Percentiles rank a stretch among this genome's conserved stretches.
These are phyloP conservation scores for Abrostola tripartita DNA, from an alignment of 2,888 invertebrate genomes.

Conservation along the genomic window DNA sequence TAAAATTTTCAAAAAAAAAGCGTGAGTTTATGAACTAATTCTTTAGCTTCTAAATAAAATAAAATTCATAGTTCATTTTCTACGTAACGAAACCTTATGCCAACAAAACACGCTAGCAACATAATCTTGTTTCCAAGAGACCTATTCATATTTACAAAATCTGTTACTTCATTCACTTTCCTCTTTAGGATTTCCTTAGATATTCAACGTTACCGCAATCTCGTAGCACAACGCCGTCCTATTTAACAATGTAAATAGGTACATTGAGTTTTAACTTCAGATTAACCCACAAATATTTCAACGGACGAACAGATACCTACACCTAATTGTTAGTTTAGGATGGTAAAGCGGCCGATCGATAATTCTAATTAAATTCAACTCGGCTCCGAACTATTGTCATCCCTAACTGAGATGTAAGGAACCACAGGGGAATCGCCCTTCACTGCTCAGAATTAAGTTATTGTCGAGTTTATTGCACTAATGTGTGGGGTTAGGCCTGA, in stretches of 20 bases:
- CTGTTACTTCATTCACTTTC: too few species aligned
- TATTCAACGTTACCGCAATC: conserved; percentile 2
- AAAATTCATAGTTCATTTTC: conserved; percentile 10
- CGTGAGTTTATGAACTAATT: neutral
- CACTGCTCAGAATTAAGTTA: conserved; percentile 85
- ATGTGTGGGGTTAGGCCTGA: conserved; percentile 79
- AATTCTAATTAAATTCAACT: conserved; percentile 81
- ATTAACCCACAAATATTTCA: conserved; percentile 57
- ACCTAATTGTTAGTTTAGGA: conserved; percentile 69
- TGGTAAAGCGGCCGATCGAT: conserved; percentile 71
- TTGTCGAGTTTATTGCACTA: conserved; percentile 87
- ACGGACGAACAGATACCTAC: conserved; percentile 52
- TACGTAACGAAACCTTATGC: neutral
- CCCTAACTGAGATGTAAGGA: conserved; percentile 68
- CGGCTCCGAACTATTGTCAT: conserved; percentile 69
- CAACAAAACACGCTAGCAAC: too few species aligned
- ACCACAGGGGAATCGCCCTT: conserved; percentile 78
- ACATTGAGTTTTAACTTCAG: conserved; percentile 56
- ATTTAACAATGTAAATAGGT: conserved; percentile 48
- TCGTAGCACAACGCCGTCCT: conserved; percentile 40
- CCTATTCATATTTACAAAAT: too few species aligned
- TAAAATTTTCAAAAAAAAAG: conserved; percentile 8
- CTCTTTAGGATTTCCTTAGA: neutral
- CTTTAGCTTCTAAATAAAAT: conserved; percentile 4
- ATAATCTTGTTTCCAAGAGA: too few species aligned